A percentile compares a stretch with the other conserved stretches of the same genome.
phyloP scores from a whole-genome alignment of 30 jellyfish, hydroid and myxozoan genomes.

The Aurelia sp. region DNA sequence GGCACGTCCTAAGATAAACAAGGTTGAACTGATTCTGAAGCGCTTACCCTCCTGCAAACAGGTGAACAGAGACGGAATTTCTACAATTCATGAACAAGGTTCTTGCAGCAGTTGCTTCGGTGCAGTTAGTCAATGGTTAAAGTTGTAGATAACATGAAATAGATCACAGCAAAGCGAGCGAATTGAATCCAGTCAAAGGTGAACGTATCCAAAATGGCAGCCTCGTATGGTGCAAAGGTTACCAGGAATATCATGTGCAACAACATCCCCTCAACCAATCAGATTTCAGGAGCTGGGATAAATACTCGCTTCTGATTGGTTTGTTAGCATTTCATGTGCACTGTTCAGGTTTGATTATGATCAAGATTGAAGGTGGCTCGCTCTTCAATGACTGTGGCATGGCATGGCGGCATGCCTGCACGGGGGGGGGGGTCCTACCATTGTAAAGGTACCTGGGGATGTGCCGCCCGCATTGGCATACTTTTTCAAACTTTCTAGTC shows the following conservation, averaged over 20 bases:
- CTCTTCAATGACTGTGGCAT: no score
- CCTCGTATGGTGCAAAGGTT: constrained; percentile 70
- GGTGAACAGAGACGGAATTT: constrained; percentile 88
- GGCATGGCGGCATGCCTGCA: no score
- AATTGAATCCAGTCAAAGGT: constrained; percentile 36
- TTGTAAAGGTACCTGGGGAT: no score
- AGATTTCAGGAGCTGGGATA: background rate
- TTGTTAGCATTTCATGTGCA: constrained; percentile 54
- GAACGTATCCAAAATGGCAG: constrained; percentile 65
- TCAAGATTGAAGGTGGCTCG: constrained; percentile 35
- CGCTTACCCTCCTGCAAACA: constrained; percentile 97
- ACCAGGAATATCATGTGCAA: constrained; percentile 62
- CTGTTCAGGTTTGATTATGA: background rate
- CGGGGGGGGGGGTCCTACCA: no score
- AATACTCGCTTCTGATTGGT: constrained; percentile 45
- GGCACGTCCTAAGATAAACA: no score
- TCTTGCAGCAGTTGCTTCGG: background rate
- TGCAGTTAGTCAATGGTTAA: no score
- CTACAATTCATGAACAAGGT: constrained; percentile 79
- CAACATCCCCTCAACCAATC: constrained; percentile 52
- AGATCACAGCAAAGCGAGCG: background rate
- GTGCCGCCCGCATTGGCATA: no score
- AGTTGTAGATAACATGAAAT: no score
- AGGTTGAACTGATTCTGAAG: background rate
- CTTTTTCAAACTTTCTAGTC: no score